Conservation (phyloP, 2,113 vertebrate genomes). For the Montifringilla adamsi region DNA sequence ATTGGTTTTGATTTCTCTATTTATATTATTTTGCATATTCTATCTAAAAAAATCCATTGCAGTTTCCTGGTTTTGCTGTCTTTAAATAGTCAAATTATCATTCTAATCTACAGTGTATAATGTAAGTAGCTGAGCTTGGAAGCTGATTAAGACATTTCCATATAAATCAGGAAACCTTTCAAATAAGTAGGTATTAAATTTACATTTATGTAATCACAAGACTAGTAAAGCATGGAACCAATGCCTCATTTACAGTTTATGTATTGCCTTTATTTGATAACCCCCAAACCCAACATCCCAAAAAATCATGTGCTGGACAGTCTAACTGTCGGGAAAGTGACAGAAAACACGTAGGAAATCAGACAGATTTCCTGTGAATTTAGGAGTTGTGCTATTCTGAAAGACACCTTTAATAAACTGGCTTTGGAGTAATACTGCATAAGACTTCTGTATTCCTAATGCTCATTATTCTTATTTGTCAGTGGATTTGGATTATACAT, state of each 20-base stretch:
- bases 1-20: neutral
- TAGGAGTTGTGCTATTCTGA: neutral
- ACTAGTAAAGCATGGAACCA: neutral
- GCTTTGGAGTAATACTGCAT: neutral
- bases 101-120: neutral
- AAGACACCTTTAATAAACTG: neutral
- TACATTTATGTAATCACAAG: neutral
- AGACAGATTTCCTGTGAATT: neutral
- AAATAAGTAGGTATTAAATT: neutral
- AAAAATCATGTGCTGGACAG: neutral
- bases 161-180: neutral
- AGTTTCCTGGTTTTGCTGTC: neutral
- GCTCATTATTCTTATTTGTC: neutral
- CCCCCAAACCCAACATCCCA: neutral
- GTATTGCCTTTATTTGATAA: neutral
- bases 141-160: neutral
- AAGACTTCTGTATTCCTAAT: neutral
- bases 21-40: neutral
- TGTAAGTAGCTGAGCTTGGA: neutral
- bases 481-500: neutral
- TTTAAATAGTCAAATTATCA: neutral
- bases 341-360: neutral
- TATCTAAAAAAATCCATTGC: neutral
- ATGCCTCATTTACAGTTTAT: neutral
- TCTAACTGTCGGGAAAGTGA: neutral